phyloP scores from a whole-genome alignment of 2,797 vertebrate genomes.

The Sebastes goodei region DNA sequence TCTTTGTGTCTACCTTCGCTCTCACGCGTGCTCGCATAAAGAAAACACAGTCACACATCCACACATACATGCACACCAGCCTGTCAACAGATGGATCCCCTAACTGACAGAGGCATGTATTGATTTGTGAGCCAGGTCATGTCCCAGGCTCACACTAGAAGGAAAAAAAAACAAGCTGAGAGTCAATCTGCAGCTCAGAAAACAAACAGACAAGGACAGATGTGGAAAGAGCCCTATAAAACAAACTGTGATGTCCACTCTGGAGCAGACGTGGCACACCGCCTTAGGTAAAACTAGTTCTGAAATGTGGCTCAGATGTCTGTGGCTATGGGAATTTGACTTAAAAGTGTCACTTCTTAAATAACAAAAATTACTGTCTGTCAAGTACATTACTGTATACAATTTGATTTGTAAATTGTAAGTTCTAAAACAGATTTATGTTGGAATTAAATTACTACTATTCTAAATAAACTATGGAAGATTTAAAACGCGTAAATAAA shows the following conservation, averaged over 20 bases:
- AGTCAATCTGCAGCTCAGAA: conserved; percentile 30
- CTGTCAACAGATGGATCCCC: conserved; percentile 7
- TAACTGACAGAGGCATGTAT: conserved; percentile 42
- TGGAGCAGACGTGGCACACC: background rate
- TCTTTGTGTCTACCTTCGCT: conserved; percentile 5
- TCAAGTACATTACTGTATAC: background rate
- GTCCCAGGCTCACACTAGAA: conserved; percentile 9
- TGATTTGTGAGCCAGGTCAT: conserved; percentile 53
- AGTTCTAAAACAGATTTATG: no score
- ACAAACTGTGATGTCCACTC: conserved; percentile 11
- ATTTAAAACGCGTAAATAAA: no score
- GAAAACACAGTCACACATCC: background rate
- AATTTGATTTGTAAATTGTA: background rate
- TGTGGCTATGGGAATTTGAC: background rate
- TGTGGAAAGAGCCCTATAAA: background rate
- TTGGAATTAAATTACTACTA: background rate
- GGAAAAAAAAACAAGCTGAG: background rate
- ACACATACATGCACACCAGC: background rate
- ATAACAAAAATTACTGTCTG: background rate
- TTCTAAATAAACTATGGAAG: no score
- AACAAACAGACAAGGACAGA: conserved; percentile 16
- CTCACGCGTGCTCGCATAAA: background rate
- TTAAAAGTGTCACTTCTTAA: background rate
- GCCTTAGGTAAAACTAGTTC: background rate
- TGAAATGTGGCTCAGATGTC: background rate